Evolutionary conservation across 2,113 vertebrate species (phyloP).

Genomic region (Mugil cephalus): DNA sequence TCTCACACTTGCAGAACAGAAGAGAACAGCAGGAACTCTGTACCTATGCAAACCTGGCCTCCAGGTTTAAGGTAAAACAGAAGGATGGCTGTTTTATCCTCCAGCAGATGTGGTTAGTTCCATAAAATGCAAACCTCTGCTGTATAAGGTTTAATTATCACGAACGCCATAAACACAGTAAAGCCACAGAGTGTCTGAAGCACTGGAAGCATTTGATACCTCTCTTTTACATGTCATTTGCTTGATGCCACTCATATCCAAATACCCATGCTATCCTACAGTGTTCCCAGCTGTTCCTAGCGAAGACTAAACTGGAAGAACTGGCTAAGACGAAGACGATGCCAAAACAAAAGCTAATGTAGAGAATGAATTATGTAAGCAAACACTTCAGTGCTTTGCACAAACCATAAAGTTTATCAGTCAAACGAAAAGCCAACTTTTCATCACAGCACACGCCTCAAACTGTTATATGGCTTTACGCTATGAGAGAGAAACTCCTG

Average conservation of each 20-base stretch:
- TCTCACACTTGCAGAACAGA: too few species aligned
- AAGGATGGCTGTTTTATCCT: neutral
- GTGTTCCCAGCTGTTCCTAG: neutral
- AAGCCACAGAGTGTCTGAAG: neutral
- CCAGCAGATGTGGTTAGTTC: neutral
- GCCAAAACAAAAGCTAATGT: neutral
- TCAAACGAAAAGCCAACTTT: too few species aligned
- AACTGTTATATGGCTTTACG: neutral
- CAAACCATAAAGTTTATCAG: neutral
- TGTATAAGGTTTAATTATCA: neutral
- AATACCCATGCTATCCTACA: slow-evolving; percentile 16
- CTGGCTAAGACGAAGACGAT: slow-evolving; percentile 18
- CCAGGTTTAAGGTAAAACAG: neutral
- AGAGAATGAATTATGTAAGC: neutral
- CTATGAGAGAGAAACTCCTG: slow-evolving; percentile 4
- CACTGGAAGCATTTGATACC: slow-evolving; percentile 10
- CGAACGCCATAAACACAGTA: neutral
- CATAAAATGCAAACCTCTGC: neutral
- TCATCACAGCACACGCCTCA: too few species aligned
- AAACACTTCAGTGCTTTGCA: slow-evolving; percentile 10
- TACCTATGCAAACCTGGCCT: too few species aligned
- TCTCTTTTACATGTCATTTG: slow-evolving; percentile 67
- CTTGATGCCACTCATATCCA: slow-evolving; percentile 37
- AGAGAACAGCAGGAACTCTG: too few species aligned
- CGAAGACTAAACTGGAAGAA: slow-evolving; percentile 39